These are phyloP conservation scores for Frankliniella fusca DNA, from an alignment of 2,888 invertebrate genomes.

Conservation along the genomic window DNA sequence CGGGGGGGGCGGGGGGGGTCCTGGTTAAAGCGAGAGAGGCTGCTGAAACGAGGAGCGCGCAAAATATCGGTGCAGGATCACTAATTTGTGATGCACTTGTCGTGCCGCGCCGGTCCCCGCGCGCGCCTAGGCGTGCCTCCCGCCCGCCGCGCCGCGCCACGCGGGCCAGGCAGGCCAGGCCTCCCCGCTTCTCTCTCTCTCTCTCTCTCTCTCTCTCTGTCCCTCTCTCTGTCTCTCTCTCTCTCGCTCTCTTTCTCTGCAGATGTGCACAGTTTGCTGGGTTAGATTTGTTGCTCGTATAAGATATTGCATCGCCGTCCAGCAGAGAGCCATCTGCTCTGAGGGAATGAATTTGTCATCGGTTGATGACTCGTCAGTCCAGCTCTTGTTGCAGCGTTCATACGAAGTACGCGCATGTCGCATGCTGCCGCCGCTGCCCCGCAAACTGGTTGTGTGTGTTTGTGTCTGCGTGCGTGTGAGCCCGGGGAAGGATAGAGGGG, in stretches of 20 bases:
- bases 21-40: too few species aligned
- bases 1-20: not conserved
- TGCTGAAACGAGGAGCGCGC: not conserved
- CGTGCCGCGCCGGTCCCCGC: too few species aligned
- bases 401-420: not conserved
- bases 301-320: not conserved
- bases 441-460: too few species aligned
- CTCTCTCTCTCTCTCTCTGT: not conserved
- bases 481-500: not conserved
- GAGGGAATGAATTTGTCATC: slow-evolving; percentile 14
- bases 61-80: slow-evolving; percentile 20
- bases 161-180: not conserved
- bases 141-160: too few species aligned
- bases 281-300: not conserved
- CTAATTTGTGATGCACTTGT: not conserved
- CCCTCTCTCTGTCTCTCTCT: not conserved
- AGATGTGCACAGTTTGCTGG: too few species aligned
- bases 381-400: not conserved
- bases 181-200: not conserved
- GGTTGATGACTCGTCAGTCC: not conserved
- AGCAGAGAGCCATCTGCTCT: not conserved
- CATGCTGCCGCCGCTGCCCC: not conserved
- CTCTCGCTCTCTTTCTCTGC: not conserved
- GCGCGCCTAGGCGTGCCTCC: too few species aligned
- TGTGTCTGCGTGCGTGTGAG: too few species aligned